Percentiles rank a stretch among this genome's conserved stretches.
These are phyloP conservation scores for Malacosoma neustria DNA, from an alignment of 2,888 invertebrate genomes.

Conservation along the genomic window DNA sequence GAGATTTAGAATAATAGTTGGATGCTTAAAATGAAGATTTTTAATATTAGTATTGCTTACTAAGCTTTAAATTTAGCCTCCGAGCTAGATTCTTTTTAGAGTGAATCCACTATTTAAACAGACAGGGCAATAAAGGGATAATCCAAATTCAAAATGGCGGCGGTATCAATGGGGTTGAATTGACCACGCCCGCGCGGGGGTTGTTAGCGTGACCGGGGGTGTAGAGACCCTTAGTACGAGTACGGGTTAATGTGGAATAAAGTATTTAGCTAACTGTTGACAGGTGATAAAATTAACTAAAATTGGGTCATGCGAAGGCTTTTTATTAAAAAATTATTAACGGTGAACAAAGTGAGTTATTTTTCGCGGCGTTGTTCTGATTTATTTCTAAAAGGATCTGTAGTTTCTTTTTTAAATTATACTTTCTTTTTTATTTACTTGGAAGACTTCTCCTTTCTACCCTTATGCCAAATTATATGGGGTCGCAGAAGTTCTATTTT, in stretches of 20 bases:
- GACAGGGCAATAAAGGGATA: neutral
- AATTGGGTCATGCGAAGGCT: constrained; percentile 15
- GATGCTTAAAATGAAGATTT: too few species aligned
- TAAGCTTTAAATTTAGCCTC: too few species aligned
- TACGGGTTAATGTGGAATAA: constrained; percentile 10
- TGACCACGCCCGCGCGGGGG: neutral
- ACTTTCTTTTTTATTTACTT: too few species aligned
- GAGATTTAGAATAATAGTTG: too few species aligned
- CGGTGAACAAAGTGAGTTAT: constrained; percentile 1
- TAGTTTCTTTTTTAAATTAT: too few species aligned
- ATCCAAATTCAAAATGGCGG: neutral
- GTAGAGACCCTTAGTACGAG: neutral
- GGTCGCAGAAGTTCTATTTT: too few species aligned
- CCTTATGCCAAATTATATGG: too few species aligned
- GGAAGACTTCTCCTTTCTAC: too few species aligned
- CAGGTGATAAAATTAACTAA: constrained; percentile 19
- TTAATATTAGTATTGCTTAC: too few species aligned
- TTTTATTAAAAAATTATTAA: neutral
- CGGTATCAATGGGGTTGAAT: neutral
- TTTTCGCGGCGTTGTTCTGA: neutral
- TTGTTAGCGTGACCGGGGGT: neutral
- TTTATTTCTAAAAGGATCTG: too few species aligned
- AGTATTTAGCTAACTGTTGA: constrained; percentile 15
- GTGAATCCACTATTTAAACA: too few species aligned
- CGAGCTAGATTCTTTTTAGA: too few species aligned